Conservation (phyloP, 2,797 vertebrate genomes). For the Synaphobranchus kaupii region DNA sequence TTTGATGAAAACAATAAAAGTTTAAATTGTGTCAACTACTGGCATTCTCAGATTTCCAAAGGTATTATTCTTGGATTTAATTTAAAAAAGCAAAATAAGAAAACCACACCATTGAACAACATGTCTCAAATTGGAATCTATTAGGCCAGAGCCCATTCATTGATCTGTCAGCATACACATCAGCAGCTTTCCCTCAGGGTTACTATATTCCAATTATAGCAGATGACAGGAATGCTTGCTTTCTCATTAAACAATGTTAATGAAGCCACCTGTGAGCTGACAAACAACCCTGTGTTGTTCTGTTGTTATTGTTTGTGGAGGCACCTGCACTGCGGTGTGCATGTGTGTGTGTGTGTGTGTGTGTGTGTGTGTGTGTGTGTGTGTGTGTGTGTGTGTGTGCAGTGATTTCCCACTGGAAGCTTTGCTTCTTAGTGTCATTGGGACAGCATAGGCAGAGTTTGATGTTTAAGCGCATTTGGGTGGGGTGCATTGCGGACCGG, state of each 20-base stretch:
- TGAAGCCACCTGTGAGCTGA: conserved; percentile 51
- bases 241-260: conserved; percentile 44
- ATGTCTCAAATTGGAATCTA: not conserved
- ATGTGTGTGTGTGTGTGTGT: not conserved
- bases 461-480: too few relatives aligned
- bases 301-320: conserved; percentile 38
- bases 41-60: not conserved
- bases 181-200: not conserved
- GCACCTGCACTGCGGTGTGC: conserved; percentile 14
- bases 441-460: not conserved
- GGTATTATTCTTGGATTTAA: not conserved
- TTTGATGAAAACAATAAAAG: not conserved
- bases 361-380: not conserved
- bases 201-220: conserved; percentile 23
- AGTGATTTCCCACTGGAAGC: conserved; percentile 37
- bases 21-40: not conserved
- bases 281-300: conserved; percentile 33
- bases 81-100: not conserved
- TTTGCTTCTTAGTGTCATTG: conserved; percentile 29
- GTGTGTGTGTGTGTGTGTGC: too few relatives aligned
- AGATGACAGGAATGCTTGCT: conserved; percentile 11
- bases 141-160: not conserved
- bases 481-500: too few relatives aligned
- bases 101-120: not conserved
- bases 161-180: not conserved